phyloP scores from a whole-genome alignment of 1,140 invertebrate genomes.

The Drosophila guanche region DNA sequence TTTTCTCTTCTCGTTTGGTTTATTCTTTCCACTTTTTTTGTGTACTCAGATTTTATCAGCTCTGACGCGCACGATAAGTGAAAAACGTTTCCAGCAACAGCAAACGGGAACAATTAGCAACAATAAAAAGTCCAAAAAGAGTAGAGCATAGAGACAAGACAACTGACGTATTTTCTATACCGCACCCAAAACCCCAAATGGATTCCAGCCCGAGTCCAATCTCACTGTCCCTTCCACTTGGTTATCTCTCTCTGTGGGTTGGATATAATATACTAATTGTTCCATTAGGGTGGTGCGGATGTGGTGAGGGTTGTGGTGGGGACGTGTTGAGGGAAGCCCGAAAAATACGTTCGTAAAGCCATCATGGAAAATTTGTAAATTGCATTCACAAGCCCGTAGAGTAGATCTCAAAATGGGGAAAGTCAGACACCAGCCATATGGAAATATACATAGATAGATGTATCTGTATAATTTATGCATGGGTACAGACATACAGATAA shows the following conservation, averaged over 20 bases:
- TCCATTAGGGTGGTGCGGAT: background rate
- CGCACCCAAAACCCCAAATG: conserved; percentile 38
- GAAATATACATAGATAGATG: conserved; percentile 8
- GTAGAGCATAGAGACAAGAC: conserved; percentile 57
- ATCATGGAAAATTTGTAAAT: conserved; percentile 70
- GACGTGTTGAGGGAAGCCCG: conserved; percentile 10
- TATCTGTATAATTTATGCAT: conserved; percentile 1
- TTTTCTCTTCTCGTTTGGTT: conserved; percentile 16
- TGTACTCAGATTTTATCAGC: conserved; percentile 65
- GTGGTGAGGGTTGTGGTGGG: conserved; percentile 24
- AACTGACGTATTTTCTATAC: conserved; percentile 45
- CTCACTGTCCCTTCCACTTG: conserved; percentile 1
- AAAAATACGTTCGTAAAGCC: conserved; percentile 35
- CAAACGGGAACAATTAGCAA: conserved; percentile 73
- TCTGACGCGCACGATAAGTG: conserved; percentile 53
- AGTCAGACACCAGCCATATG: conserved; percentile 13
- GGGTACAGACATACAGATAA: no score
- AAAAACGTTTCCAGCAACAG: conserved; percentile 57
- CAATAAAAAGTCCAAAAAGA: conserved; percentile 53
- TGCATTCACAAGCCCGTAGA: conserved; percentile 22
- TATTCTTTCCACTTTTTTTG: conserved; percentile 7
- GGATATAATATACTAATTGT: conserved; percentile 32
- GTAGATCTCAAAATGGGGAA: background rate
- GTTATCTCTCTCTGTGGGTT: conserved; percentile 27
- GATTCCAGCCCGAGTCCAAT: conserved; percentile 20